Base-by-base conservation (phyloP, 1,140 invertebrate genomes). In the Drosophila miranda region DNA sequence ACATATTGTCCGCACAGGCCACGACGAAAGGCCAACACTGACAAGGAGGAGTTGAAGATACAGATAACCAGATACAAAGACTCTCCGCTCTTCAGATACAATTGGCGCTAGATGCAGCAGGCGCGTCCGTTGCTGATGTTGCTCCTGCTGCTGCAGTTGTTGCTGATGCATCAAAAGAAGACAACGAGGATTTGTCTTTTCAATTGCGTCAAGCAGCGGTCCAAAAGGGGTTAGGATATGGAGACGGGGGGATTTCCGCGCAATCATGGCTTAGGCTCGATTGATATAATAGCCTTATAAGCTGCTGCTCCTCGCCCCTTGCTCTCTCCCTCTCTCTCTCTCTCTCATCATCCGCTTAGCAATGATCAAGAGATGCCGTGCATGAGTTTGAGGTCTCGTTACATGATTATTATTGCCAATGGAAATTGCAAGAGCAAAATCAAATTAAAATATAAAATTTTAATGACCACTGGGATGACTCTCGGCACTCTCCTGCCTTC, bases 361-460 rank as follows among this genome's bases (percentile, higher is more conserved):
- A 3, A 8, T 26, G 42, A 30, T 14, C n/a, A n/a, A 48, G 9
- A 38, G 49, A 42, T 26, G 52, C 42, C 45, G 34, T 38, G 34
- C 34, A 38, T 13, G 43, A 58, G 78, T 64, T 70, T 81, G 81
- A 73, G 63, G 66, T 49, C 74, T 81, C 70, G 63, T 81, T 81
- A 77, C 77, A 87, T 64, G 59, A 72, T 77, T 81, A 73, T 83
- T 71, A 75, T 79, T 48, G 67, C 52, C 70, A 72, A 76, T 70
- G 56, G 30, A 38, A 38, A 56, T 68, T 45, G 55, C 70, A 46
- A 28, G 60, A 81, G 81, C 81, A 86, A 86, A 86, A 86, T 86
- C 81, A 86, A 86, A 86, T 86, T 86, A 86, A 86, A 86, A 86
- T 86, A 87, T 86, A 87, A 73, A 86, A 68, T 81, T 81, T 86